phyloP scores from a whole-genome alignment of 2,888 invertebrate genomes.

The Leptopterna dolabrata region DNA sequence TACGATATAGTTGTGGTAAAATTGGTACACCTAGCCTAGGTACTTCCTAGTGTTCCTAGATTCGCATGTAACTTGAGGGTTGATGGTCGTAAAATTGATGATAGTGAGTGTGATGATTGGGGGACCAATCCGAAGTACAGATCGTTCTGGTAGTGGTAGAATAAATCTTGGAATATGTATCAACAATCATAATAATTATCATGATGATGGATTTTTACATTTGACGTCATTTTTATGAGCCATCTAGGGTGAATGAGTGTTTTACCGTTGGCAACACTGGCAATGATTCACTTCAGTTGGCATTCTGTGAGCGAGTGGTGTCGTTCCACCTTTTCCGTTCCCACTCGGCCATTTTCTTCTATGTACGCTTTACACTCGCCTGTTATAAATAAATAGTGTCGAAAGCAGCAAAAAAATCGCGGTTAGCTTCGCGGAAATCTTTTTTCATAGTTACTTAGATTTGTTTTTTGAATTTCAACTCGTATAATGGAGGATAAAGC shows the following conservation, averaged over 20 bases:
- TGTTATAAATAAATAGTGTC: conserved; percentile 57
- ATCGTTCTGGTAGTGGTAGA: too few species aligned
- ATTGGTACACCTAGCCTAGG: too few species aligned
- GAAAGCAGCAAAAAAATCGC: conserved; percentile 23
- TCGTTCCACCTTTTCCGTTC: conserved; percentile 43
- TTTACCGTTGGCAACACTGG: not conserved
- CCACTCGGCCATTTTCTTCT: conserved; percentile 58
- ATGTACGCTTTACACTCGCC: conserved; percentile 56
- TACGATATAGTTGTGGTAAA: too few species aligned
- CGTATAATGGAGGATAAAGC: conserved; percentile 88
- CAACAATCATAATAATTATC: too few species aligned
- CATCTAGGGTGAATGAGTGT: not conserved
- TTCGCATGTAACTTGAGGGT: too few species aligned
- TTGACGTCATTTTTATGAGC: not conserved
- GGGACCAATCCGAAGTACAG: too few species aligned
- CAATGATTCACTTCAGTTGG: conserved; percentile 43
- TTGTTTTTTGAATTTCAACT: conserved; percentile 46
- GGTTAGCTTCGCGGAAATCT: conserved; percentile 14
- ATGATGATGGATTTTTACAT: too few species aligned
- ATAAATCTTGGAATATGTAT: too few species aligned
- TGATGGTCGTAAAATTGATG: too few species aligned
- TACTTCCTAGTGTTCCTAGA: too few species aligned
- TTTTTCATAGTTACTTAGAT: conserved; percentile 54
- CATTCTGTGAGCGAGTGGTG: conserved; percentile 48
- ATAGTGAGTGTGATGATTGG: too few species aligned